phyloP scores from a whole-genome alignment of 2,797 vertebrate species.

The Octomys mimax region DNA sequence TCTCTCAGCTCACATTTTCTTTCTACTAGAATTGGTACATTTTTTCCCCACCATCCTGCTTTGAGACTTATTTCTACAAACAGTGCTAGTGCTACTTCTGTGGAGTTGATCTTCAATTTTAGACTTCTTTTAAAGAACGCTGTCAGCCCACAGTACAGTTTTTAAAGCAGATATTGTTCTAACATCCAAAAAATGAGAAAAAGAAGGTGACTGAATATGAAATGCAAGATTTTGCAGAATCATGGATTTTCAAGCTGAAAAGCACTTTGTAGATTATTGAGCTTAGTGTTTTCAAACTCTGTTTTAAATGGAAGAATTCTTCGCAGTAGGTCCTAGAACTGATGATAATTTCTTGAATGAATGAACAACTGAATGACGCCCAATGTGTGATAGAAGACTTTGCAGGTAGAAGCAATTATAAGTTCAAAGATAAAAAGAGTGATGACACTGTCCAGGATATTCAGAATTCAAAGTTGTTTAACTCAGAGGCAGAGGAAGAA shows the following conservation, averaged over 20 bases:
- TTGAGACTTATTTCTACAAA: constrained; percentile 71
- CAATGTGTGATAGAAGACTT: constrained; percentile 3
- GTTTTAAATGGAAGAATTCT: constrained; percentile 55
- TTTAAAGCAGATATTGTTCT: constrained; percentile 60
- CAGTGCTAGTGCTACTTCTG: neutral
- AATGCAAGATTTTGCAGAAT: constrained; percentile 59
- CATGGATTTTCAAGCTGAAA: constrained; percentile 59
- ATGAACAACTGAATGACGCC: neutral
- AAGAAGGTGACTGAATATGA: constrained; percentile 59
- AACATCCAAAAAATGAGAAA: neutral
- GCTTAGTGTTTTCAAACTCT: constrained; percentile 45
- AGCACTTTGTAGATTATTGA: constrained; percentile 28
- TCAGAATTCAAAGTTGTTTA: constrained; percentile 27
- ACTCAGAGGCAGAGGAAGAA: neutral
- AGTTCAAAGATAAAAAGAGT: neutral
- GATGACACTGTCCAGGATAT: neutral
- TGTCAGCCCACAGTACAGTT: neutral
- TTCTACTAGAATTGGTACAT: constrained; percentile 62
- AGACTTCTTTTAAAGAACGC: constrained; percentile 65
- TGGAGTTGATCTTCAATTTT: constrained; percentile 70
- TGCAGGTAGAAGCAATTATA: constrained; percentile 42
- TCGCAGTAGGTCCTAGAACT: constrained; percentile 23
- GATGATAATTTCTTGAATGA: constrained; percentile 53
- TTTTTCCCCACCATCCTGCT: constrained; percentile 20
- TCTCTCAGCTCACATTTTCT: constrained; percentile 72